These are phyloP conservation scores for Sinocyclocheilus rhinocerous DNA, from an alignment of 2,113 vertebrate genomes.

Conservation along the genomic window DNA sequence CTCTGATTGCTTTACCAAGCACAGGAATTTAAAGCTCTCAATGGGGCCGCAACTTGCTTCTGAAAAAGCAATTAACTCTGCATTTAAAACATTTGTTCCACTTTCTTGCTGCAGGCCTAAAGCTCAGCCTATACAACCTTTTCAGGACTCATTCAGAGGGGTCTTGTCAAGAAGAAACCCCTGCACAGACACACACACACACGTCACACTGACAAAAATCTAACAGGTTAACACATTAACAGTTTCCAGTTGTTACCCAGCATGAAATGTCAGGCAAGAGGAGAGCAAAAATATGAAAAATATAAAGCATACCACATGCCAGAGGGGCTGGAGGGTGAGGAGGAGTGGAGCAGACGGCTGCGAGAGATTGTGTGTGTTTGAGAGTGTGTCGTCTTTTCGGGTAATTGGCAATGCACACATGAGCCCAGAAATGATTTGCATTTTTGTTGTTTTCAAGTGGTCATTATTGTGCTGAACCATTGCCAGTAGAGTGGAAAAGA, in stretches of 20 bases:
- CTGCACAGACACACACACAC: slow-evolving; percentile 7
- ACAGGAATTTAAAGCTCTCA: slow-evolving; percentile 77
- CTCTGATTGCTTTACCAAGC: slow-evolving; percentile 75
- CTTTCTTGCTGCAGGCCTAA: slow-evolving; percentile 62
- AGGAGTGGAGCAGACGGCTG: not conserved
- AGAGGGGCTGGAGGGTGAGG: not conserved
- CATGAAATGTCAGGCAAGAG: slow-evolving; percentile 64
- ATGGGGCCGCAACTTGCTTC: slow-evolving; percentile 70
- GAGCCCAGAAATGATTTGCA: slow-evolving; percentile 3
- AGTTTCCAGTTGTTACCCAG: slow-evolving; percentile 71
- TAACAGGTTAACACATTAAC: slow-evolving; percentile 74
- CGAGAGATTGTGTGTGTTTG: slow-evolving; percentile 15
- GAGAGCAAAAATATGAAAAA: slow-evolving; percentile 51
- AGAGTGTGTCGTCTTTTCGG: not conserved
- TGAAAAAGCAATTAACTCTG: slow-evolving; percentile 78
- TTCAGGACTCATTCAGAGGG: slow-evolving; percentile 8
- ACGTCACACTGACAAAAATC: slow-evolving; percentile 60
- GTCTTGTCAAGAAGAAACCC: slow-evolving; percentile 30
- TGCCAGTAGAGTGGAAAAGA: not conserved
- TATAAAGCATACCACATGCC: slow-evolving; percentile 33
- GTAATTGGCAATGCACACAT: not conserved
- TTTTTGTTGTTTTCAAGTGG: slow-evolving; percentile 35
- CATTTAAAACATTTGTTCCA: slow-evolving; percentile 67
- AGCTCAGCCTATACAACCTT: slow-evolving; percentile 52
- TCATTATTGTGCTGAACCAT: slow-evolving; percentile 42